Conservation (phyloP, 2,888 invertebrate species). For the Trachelus iudaicus region DNA sequence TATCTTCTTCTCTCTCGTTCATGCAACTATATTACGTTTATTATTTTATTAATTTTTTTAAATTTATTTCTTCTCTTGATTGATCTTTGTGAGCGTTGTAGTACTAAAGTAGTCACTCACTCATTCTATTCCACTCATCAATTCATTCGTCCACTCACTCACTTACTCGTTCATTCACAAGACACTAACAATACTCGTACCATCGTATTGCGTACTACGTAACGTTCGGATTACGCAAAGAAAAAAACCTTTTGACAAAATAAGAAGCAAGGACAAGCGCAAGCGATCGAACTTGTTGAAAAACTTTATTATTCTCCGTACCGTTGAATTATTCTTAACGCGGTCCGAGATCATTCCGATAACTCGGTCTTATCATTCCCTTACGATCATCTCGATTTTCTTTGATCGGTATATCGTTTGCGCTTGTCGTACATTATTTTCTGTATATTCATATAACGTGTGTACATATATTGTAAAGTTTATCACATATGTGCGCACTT, state of each 20-base stretch:
- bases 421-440: neutral
- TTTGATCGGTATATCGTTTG: neutral
- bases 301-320: neutral
- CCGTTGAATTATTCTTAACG: neutral
- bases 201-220: neutral
- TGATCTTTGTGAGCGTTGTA: slow-evolving; percentile 29
- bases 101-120: slow-evolving; percentile 27
- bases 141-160: neutral
- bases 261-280: neutral
- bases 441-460: neutral
- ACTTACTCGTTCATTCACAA: neutral
- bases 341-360: neutral
- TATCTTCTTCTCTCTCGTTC: slow-evolving; percentile 5
- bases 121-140: neutral
- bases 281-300: neutral
- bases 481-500: neutral
- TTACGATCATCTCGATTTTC: neutral
- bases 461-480: neutral
- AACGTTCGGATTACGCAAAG: neutral
- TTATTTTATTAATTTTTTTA: slow-evolving; percentile 16
- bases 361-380: neutral
- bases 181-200: neutral
- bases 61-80: slow-evolving; percentile 3
- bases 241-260: neutral
- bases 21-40: slow-evolving; percentile 22